Evolutionary conservation across 2,888 invertebrate species (phyloP), one percentile per base, ranked within the genome.

Genomic region (Macrosoma leucophasiata): DNA sequence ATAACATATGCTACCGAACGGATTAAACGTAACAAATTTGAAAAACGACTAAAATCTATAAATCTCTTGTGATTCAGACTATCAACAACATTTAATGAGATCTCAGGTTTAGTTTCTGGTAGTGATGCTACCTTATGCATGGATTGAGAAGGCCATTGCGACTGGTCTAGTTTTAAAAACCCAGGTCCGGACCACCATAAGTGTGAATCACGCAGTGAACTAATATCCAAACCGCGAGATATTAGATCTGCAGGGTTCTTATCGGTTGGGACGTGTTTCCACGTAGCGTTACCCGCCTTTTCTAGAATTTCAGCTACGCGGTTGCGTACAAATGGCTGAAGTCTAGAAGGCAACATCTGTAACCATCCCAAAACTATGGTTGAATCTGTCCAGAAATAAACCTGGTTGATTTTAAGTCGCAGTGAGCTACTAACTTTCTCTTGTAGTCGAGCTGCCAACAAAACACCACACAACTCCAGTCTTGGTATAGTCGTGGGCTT

Each of bases 171-270:
- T 19, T 19, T 19, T 5, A 19, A 19, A 19, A 19, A 19, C 2
- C 19, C 11, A 20, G 26, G 36, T 2, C 30, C 36, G n/a, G 6
- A 4, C 36, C 33, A 32, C 37, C 37, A 33, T n/a, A 26, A 12
- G 2, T 20, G 9, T 14, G 20, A 21, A 14, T 37, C 19, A 7
- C 7, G 17, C 22, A 29, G 11, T 7, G 15, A 8, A 9, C 8
- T 27, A n/a, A 18, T n/a, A n/a, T 27, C 22, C n/a, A 33, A 19
- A 4, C 33, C 33, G 4, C 29, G 27, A 14, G 37, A 38, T n/a
- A 38, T 38, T 11, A 25, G 12, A 13, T 33, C 38, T 8, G 38
- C 26, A 4, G 38, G 33, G 23, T 39, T 34, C 3, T 9, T 3
- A 13, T 17, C 12, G 7, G 38, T 30, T 11, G 36, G 24, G 5